Evolutionary conservation across 2,113 vertebrate species (phyloP), one percentile per base, ranked within the genome.

Genomic region (Carassius gibelio): DNA sequence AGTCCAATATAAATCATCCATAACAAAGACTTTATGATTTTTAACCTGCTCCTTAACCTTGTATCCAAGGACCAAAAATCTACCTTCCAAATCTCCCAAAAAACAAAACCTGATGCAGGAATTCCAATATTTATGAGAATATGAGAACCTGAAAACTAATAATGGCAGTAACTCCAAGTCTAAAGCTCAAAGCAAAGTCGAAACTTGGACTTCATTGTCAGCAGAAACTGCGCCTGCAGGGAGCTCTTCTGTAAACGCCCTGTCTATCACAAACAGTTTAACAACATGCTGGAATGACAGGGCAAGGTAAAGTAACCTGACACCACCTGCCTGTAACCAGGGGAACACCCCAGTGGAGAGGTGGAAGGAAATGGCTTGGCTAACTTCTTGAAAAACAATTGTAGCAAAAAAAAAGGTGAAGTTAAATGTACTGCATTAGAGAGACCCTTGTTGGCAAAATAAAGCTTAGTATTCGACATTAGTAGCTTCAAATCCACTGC

Each of bases 301-400:
- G 87, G 88, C 90, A 90, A 94, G 90, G 92, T 93, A 90, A 93
- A 87, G 94, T 92, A 94, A 95, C 88, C 81, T 84, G 93, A 95
- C 91, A 94, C 93, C 91, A 82, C 91, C 89, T 91, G 88, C 84
- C 84, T 87, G 92, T 93, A 91, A 92, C 93, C 90, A 92, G 61
- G 85, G 91, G 89, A 93, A 93, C 91, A 15, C 76, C 69, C 80
- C 50, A 84, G 88, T 85, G 5, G 26, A 48, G 26, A 75, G 45
- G 36, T 61, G 82, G 52, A 69, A 81, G 85, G 89, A 92, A 92
- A 84, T 86, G 88, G 89, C 85, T 81, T 88, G 87, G 91, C 87
- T 90, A 87, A 19, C 30, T 30, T 64, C 38, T 26, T 34, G 81
- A 84, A 84, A 68, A 72, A 84, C 82, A 61, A 76, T 30, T 30